Evolutionary conservation across 2,113 vertebrate species (phyloP).

Genomic region (Epinephelus fuscoguttatus): DNA sequence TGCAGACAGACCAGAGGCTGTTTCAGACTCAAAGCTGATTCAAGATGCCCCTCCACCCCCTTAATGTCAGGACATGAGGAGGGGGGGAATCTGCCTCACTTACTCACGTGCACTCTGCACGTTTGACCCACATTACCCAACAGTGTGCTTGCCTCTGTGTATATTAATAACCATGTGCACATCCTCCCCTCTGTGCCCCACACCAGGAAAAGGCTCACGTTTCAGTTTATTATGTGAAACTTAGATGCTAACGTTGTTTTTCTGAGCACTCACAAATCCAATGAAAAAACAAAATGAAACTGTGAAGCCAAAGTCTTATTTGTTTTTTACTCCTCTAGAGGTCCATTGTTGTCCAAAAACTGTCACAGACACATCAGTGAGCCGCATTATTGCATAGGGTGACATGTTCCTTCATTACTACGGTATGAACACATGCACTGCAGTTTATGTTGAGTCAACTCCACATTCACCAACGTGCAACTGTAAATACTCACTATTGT

Average conservation of each 20-base stretch:
- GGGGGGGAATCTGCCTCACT: constrained; percentile 43
- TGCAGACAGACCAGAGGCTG: constrained; percentile 48
- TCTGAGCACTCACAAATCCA: neutral
- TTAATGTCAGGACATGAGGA: constrained; percentile 24
- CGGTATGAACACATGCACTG: no score
- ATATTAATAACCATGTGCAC: constrained; percentile 71
- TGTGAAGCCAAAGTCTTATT: neutral
- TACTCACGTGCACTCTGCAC: constrained; percentile 65
- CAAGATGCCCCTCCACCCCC: constrained; percentile 46
- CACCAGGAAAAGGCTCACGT: constrained; percentile 41
- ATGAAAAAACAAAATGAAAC: neutral
- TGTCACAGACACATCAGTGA: neutral
- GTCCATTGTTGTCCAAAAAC: neutral
- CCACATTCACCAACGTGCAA: neutral
- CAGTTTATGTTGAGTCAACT: no score
- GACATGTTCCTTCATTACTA: neutral
- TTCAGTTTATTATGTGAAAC: constrained; percentile 51
- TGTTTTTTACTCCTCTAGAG: neutral
- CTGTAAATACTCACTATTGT: neutral
- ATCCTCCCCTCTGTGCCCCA: constrained; percentile 52
- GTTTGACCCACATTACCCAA: constrained; percentile 74
- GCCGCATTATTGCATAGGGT: no score
- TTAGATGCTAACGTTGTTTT: neutral
- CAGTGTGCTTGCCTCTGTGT: constrained; percentile 50
- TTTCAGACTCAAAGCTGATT: constrained; percentile 54